Evolutionary conservation across 2,888 invertebrate genomes (phyloP).

Genomic region (Cerceris rybyensis): DNA sequence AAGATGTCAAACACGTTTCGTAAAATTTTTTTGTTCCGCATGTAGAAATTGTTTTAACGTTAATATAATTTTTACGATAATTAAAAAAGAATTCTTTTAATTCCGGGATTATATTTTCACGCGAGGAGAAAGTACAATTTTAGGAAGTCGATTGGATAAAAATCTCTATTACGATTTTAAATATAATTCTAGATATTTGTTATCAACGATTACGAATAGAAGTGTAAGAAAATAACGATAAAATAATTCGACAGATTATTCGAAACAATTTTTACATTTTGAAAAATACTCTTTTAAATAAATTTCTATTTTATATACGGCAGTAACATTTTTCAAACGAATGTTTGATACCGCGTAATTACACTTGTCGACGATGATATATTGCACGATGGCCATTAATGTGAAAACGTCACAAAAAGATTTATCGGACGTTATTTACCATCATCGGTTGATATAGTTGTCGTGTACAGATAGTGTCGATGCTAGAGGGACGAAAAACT

Average conservation of each 20-base stretch:
- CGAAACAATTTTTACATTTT: not conserved
- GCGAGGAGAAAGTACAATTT: too few relatives aligned
- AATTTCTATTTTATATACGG: not conserved
- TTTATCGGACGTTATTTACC: slow-evolving; percentile 42
- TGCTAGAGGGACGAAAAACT: slow-evolving; percentile 35
- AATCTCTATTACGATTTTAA: too few relatives aligned
- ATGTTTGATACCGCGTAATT: slow-evolving; percentile 10
- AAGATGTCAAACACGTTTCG: too few relatives aligned
- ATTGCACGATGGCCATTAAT: slow-evolving; percentile 34
- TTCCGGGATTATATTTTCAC: too few relatives aligned
- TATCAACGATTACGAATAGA: too few relatives aligned
- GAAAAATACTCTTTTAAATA: not conserved
- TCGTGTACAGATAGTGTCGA: slow-evolving; percentile 37
- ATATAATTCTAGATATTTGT: too few relatives aligned
- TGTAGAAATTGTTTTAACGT: too few relatives aligned
- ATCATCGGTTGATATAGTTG: slow-evolving; percentile 41
- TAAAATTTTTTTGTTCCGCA: too few relatives aligned
- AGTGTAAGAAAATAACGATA: too few relatives aligned
- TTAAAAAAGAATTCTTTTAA: too few relatives aligned
- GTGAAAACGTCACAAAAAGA: slow-evolving; percentile 31
- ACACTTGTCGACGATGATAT: slow-evolving; percentile 25
- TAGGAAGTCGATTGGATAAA: too few relatives aligned
- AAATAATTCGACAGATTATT: not conserved
- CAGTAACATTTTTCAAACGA: slow-evolving; percentile 15
- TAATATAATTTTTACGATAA: too few relatives aligned